phyloP scores from a whole-genome alignment of 2,888 invertebrate species.

The Clistopyga incitator region DNA sequence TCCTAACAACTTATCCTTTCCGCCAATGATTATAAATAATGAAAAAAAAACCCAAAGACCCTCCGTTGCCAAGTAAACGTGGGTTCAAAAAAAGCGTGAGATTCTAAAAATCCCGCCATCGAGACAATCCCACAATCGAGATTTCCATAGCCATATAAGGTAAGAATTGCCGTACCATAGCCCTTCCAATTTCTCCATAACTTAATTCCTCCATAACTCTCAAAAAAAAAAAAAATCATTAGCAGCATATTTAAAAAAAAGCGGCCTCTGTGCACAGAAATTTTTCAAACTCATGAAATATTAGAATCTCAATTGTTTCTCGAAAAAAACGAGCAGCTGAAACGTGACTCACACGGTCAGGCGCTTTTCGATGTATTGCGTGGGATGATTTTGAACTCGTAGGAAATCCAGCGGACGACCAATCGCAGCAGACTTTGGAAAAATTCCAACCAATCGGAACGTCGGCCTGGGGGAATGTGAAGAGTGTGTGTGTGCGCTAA shows the following conservation, averaged over 20 bases:
- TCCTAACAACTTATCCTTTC: too few species aligned
- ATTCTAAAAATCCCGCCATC: conserved; percentile 19
- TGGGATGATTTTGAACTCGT: conserved; percentile 23
- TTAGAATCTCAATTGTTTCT: conserved; percentile 25
- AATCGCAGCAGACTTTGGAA: background rate
- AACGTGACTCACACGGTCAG: conserved; percentile 48
- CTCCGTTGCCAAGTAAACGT: background rate
- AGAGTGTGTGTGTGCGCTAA: background rate
- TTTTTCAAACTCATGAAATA: background rate
- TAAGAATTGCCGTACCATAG: conserved; percentile 46
- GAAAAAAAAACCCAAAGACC: too few species aligned
- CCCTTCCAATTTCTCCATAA: conserved; percentile 8
- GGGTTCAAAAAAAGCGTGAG: background rate
- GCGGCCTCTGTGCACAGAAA: background rate
- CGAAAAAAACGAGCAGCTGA: conserved; percentile 14
- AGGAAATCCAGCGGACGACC: background rate
- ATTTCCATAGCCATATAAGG: conserved; percentile 64
- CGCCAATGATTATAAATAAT: too few species aligned
- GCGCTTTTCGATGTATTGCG: conserved; percentile 5
- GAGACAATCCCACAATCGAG: background rate
- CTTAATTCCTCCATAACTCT: background rate
- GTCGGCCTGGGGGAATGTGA: conserved; percentile 11
- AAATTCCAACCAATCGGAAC: conserved; percentile 19
- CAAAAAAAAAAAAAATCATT: background rate
- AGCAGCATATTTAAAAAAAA: background rate